Conservation (phyloP, 1,140 invertebrate species). For the Eurytemora carolleeae region DNA sequence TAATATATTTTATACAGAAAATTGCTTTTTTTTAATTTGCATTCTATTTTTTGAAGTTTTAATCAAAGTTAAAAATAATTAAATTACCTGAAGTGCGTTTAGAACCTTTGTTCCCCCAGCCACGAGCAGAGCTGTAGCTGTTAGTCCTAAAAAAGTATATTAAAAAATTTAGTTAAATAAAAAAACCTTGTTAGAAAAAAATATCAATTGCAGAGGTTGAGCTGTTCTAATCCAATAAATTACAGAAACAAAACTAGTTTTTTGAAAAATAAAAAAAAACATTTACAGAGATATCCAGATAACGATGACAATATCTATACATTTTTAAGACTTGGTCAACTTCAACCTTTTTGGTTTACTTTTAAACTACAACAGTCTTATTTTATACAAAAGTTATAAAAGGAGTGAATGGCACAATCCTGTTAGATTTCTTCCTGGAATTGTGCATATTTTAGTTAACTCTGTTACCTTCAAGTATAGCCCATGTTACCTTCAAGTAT, state of each 20-base stretch:
- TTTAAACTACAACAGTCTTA: background rate
- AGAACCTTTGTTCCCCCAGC: background rate
- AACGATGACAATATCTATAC: slow-evolving; percentile 9
- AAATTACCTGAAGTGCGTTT: background rate
- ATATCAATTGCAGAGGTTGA: no score
- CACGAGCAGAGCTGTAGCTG: slow-evolving; percentile 8
- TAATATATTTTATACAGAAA: background rate
- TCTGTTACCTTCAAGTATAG: no score
- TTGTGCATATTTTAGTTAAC: no score
- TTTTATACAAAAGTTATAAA: background rate
- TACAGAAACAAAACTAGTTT: background rate
- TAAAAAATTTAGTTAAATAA: no score
- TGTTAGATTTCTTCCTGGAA: no score
- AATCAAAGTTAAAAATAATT: background rate
- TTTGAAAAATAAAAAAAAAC: background rate
- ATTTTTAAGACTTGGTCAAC: background rate
- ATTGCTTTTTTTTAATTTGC: background rate
- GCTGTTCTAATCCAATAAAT: background rate
- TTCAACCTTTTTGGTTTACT: no score
- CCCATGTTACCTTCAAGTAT: background rate
- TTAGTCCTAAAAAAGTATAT: slow-evolving; percentile 1
- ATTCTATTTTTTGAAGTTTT: background rate
- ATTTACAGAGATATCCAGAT: background rate
- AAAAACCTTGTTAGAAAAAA: no score
- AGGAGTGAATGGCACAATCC: no score